Conservation (phyloP, 2,888 invertebrate genomes). For the Brenthis ino region DNA sequence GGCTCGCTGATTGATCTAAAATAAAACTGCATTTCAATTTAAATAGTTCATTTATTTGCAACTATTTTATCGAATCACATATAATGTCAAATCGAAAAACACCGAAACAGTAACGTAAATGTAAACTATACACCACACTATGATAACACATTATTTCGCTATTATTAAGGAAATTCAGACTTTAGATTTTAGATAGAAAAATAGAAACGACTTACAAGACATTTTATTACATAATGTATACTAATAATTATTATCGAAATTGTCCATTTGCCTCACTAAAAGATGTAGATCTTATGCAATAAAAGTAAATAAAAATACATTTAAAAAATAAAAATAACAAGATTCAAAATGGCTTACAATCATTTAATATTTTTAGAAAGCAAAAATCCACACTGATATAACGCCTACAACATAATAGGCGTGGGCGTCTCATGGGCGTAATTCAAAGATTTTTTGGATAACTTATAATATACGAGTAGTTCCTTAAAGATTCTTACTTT, state of each 20-base stretch:
- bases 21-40: constrained; percentile 38
- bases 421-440: too few species aligned
- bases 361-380: too few species aligned
- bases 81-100: constrained; percentile 51
- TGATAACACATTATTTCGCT: constrained; percentile 23
- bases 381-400: too few species aligned
- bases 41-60: constrained; percentile 48
- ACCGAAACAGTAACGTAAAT: constrained; percentile 45
- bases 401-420: too few species aligned
- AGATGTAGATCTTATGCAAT: not conserved
- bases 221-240: constrained; percentile 6
- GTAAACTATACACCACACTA: constrained; percentile 36
- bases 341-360: not conserved
- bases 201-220: constrained; percentile 2
- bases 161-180: constrained; percentile 31
- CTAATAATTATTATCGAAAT: not conserved
- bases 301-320: not conserved
- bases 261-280: not conserved
- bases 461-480: too few species aligned
- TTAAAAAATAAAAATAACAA: not conserved
- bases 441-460: too few species aligned
- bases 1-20: not conserved
- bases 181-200: constrained; percentile 31
- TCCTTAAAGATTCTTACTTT: too few species aligned
- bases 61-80: constrained; percentile 52